These are phyloP conservation scores for Pomacea maculata DNA, from an alignment of 1,140 invertebrate genomes.

Conservation along the genomic window DNA sequence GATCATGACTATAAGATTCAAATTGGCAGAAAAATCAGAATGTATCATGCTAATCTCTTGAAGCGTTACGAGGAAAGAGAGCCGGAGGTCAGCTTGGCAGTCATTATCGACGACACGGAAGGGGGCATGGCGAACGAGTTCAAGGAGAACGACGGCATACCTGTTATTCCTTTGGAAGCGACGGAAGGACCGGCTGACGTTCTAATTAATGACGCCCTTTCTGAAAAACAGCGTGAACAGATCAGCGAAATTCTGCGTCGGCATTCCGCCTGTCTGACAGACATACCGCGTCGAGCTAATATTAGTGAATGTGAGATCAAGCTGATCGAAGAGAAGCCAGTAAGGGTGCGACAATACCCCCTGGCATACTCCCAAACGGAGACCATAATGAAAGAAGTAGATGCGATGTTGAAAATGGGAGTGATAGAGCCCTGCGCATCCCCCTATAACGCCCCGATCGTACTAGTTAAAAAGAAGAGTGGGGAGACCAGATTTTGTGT, in stretches of 20 bases:
- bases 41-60: constrained; percentile 31
- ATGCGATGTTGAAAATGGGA: constrained; percentile 55
- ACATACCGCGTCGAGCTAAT: constrained; percentile 27
- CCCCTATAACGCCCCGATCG: constrained; percentile 69
- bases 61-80: constrained; percentile 19
- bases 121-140: not conserved
- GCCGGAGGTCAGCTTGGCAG: not conserved
- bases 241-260: not conserved
- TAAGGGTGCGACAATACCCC: constrained; percentile 36
- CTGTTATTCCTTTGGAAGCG: not conserved
- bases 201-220: not conserved
- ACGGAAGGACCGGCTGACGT: not conserved
- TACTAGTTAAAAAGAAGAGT: constrained; percentile 66
- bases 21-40: constrained; percentile 23
- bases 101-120: not conserved
- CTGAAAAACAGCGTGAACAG: not conserved
- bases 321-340: not conserved
- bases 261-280: not conserved
- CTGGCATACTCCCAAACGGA: constrained; percentile 61
- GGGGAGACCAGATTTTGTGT: constrained; percentile 65
- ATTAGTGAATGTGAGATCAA: constrained; percentile 29
- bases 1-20: constrained; percentile 18
- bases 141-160: not conserved
- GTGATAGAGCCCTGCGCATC: constrained; percentile 57
- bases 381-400: constrained; percentile 58